Percentiles rank a stretch among this genome's conserved stretches.
phyloP scores from a whole-genome alignment of 1,140 invertebrate species.

The Drosophila mojavensis region DNA sequence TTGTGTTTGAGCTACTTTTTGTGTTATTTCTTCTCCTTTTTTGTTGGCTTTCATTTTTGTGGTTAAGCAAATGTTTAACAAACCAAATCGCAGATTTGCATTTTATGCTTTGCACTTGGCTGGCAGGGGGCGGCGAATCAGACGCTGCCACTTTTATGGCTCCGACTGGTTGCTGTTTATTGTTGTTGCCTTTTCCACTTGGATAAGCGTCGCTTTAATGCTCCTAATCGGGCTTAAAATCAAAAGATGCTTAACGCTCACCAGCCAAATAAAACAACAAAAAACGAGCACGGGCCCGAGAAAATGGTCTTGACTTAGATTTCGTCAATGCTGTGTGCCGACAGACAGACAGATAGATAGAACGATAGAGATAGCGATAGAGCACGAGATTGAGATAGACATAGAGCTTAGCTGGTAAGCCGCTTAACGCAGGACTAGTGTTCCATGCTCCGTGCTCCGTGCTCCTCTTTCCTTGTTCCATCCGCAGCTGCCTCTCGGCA shows the following conservation, averaged over 20 bases:
- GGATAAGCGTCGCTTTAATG: constrained; percentile 72
- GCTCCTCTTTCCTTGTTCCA: too few species aligned
- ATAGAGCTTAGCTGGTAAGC: constrained; percentile 51
- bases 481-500: not conserved
- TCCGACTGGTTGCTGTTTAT: constrained; percentile 24
- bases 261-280: constrained; percentile 13
- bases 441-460: not conserved
- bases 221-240: constrained; percentile 75
- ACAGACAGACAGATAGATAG: not conserved
- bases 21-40: constrained; percentile 27
- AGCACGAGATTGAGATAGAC: constrained; percentile 16
- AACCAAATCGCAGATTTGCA: constrained; percentile 81
- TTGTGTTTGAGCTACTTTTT: constrained; percentile 38
- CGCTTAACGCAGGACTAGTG: constrained; percentile 38
- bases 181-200: constrained; percentile 51
- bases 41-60: constrained; percentile 66
- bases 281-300: constrained; percentile 1
- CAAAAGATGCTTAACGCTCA: constrained; percentile 50
- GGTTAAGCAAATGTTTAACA: constrained; percentile 82
- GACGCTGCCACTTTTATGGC: constrained; percentile 30
- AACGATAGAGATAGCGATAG: constrained; percentile 1
- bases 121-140: constrained; percentile 16
- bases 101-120: constrained; percentile 64
- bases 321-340: constrained; percentile 33
- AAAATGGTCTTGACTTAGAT: constrained; percentile 9